Conservation (phyloP, 2,888 invertebrate genomes). For the Lycia hirtaria region DNA sequence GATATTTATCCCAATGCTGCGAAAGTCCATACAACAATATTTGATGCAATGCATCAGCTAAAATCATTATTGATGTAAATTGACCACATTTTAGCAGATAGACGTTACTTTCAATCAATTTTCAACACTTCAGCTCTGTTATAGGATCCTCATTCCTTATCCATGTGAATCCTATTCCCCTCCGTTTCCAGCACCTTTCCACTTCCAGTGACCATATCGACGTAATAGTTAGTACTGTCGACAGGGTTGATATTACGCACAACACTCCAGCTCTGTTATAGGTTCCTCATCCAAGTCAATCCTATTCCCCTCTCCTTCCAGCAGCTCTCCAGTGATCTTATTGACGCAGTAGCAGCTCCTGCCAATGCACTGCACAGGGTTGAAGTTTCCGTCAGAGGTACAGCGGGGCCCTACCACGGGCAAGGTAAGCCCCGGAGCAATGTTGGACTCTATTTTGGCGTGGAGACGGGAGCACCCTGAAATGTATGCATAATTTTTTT, state of each 20-base stretch:
- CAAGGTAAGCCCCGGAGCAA: conserved; percentile 64
- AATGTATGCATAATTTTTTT: too few species aligned
- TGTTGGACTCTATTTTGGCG: conserved; percentile 70
- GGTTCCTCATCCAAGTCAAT: conserved; percentile 64
- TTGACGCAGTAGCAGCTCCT: conserved; percentile 87
- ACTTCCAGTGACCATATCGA: conserved; percentile 85
- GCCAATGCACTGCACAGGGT: conserved; percentile 87
- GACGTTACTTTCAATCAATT: too few species aligned
- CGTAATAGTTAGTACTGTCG: conserved; percentile 86
- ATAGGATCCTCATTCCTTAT: conserved; percentile 62
- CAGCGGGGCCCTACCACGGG: conserved; percentile 85
- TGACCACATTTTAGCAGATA: too few species aligned
- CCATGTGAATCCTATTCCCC: conserved; percentile 56
- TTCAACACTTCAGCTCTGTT: conserved; percentile 73
- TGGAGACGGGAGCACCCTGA: conserved; percentile 86
- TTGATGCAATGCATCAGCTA: too few species aligned
- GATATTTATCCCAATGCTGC: too few species aligned
- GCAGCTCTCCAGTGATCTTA: conserved; percentile 77
- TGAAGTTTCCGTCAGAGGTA: conserved; percentile 87
- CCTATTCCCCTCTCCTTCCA: conserved; percentile 39
- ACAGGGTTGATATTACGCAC: conserved; percentile 84
- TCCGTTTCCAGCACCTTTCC: conserved; percentile 54
- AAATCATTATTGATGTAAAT: too few species aligned
- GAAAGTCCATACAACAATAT: too few species aligned
- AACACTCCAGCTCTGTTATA: conserved; percentile 70